These are phyloP conservation scores for Fragum fragum DNA, from an alignment of 2,888 invertebrate genomes.

Conservation along the genomic window DNA sequence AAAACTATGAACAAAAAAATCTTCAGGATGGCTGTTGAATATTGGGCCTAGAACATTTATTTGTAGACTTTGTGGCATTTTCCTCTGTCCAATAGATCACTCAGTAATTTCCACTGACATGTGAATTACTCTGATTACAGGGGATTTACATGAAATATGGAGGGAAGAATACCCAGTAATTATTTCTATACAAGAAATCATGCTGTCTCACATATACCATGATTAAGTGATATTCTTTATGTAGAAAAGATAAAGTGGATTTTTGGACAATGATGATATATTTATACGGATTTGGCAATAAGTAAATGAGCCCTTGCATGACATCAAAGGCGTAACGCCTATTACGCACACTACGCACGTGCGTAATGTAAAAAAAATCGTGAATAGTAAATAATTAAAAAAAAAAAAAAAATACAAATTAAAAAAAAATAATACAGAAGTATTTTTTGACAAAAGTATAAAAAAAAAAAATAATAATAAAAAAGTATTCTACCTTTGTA, in stretches of 20 bases:
- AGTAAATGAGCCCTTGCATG: no score
- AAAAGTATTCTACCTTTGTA: no score
- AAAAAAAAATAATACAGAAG: no score
- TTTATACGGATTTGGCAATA: background rate
- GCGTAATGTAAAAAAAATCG: no score
- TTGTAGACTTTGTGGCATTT: conserved; percentile 53
- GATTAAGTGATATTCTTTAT: conserved; percentile 52
- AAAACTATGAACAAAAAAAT: background rate
- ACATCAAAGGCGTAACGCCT: no score
- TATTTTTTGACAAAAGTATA: no score
- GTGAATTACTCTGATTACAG: conserved; percentile 62
- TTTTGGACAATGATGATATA: conserved; percentile 58
- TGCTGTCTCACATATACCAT: conserved; percentile 53
- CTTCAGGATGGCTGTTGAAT: conserved; percentile 32
- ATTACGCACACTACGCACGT: no score
- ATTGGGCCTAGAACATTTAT: conserved; percentile 36
- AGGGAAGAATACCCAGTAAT: conserved; percentile 60
- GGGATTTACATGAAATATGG: conserved; percentile 69
- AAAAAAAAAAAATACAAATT: no score
- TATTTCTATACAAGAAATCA: conserved; percentile 67
- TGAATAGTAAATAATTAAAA: no score
- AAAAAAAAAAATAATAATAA: no score
- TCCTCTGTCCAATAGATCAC: conserved; percentile 62
- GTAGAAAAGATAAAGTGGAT: conserved; percentile 51
- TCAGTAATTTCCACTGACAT: conserved; percentile 62